Base-by-base conservation (phyloP, 2,888 invertebrate genomes). In the Seladonia tumulorum region DNA sequence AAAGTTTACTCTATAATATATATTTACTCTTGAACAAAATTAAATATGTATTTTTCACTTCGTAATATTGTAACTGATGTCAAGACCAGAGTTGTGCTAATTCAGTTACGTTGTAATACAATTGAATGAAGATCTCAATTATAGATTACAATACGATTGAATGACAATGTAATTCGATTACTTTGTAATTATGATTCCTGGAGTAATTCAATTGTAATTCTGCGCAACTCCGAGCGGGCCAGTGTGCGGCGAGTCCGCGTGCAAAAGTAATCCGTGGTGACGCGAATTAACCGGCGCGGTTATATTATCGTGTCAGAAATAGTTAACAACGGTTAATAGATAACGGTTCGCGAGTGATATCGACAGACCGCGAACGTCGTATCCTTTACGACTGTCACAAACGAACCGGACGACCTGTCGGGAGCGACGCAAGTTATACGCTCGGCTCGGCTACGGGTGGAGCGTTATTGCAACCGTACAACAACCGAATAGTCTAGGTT, bases 401-500 rank as follows among this genome's bases (percentile, higher is more conserved):
- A 79, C 82, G 77, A 77, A n/a, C 45, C 71, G 82, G 77, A 85
- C 85, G 76, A 76, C 76, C 83, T 74, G 86, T 81, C 81, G 81
- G 29, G 85, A 68, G 57, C 29, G 35, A 45, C 29, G 72, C 77
- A 66, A 86, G 79, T 79, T 72, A 76, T 71, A 49, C 75, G 39
- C 71, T 42, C 68, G 39, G 77, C 71, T 68, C 68, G 63, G 39
- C 63, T 80, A 77, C 68, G 79, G 77, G 60, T 70, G 35, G 45
- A 8, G 35, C 14, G 82, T 87, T 81, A 77, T 77, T 81, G 81
- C 79, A 70, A 77, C 60, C 82, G 83, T 82, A 80, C 74, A 79
- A 74, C 83, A 81, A 83, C 86, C 87, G 91, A 92, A 92, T 89
- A 88, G 87, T 87, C 81, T 87, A 85, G 82, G 85, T 86, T 88